A percentile compares a stretch with the other conserved stretches of the same genome.
phyloP scores from a whole-genome alignment of 2,113 vertebrate species.

The Terrapene triunguis region DNA sequence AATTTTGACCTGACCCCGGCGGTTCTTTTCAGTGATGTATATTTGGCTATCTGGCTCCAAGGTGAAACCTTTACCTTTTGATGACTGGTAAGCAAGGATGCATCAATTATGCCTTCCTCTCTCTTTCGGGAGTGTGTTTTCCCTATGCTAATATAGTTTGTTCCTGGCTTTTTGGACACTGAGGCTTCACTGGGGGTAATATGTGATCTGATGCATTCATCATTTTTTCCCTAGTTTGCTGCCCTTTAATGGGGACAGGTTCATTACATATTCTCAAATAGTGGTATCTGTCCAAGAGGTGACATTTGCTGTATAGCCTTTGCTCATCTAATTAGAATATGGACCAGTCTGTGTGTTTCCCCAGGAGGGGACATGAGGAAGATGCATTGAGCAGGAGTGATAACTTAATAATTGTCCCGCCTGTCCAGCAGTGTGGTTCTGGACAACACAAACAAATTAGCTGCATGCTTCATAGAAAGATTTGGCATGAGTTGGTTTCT shows the following conservation, averaged over 20 bases:
- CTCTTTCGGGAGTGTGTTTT: background rate
- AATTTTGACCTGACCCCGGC: background rate
- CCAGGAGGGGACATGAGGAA: constrained; percentile 48
- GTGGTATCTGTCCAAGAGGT: constrained; percentile 72
- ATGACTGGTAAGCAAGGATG: background rate
- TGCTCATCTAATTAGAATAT: constrained; percentile 69
- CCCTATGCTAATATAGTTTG: background rate
- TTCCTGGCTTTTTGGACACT: background rate
- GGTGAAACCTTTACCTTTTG: background rate
- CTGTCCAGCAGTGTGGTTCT: constrained; percentile 61
- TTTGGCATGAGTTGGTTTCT: constrained; percentile 66
- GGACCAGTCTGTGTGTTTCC: constrained; percentile 71
- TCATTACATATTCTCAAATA: background rate
- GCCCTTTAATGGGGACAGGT: background rate
- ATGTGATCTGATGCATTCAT: background rate
- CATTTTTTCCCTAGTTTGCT: background rate
- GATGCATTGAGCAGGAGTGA: constrained; percentile 62
- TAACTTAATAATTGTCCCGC: constrained; percentile 60
- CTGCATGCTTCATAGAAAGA: constrained; percentile 60
- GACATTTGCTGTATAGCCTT: constrained; percentile 48
- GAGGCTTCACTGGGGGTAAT: background rate
- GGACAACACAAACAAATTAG: constrained; percentile 47
- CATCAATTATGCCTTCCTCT: background rate
- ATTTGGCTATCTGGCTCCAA: background rate
- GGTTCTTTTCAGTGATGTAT: background rate